Conservation (phyloP, 2,888 invertebrate genomes). For the Pristionchus maxplancki region DNA sequence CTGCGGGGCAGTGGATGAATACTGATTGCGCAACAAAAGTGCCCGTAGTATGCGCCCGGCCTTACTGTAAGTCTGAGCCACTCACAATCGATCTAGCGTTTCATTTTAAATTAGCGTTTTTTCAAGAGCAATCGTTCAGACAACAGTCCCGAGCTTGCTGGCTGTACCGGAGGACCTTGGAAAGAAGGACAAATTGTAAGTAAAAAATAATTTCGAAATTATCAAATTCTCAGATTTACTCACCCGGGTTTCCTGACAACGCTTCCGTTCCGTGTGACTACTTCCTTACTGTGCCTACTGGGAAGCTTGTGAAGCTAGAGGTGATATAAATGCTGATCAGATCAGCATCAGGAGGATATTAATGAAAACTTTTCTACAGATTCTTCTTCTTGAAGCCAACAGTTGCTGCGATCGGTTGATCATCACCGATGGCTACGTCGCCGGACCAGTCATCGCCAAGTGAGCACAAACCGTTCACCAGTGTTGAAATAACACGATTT, state of each 20-base stretch:
- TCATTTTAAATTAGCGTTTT: too few relatives aligned
- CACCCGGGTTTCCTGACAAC: background rate
- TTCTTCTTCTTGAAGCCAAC: background rate
- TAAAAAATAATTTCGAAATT: background rate
- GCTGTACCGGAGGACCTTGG: background rate
- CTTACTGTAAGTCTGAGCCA: background rate
- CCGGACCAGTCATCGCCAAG: background rate
- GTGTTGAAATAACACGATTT: background rate
- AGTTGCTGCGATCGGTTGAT: background rate
- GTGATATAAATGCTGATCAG: too few relatives aligned
- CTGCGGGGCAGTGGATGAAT: background rate
- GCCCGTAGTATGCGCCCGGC: background rate
- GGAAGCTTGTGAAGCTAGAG: slow-evolving; percentile 21
- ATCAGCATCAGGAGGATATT: too few relatives aligned
- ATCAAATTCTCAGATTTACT: background rate
- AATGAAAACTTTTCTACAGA: too few relatives aligned
- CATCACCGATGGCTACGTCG: background rate
- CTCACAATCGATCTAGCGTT: too few relatives aligned
- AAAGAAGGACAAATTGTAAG: background rate
- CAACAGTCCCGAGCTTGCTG: background rate
- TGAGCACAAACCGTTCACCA: background rate
- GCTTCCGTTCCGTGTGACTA: background rate
- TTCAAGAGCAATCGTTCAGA: too few relatives aligned
- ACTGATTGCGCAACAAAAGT: background rate
- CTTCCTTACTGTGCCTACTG: background rate